Percentiles rank a stretch among this genome's conserved stretches.
Evolutionary conservation across 2,797 vertebrate genomes (phyloP).

Genomic region (Leptatherina wallacei): DNA sequence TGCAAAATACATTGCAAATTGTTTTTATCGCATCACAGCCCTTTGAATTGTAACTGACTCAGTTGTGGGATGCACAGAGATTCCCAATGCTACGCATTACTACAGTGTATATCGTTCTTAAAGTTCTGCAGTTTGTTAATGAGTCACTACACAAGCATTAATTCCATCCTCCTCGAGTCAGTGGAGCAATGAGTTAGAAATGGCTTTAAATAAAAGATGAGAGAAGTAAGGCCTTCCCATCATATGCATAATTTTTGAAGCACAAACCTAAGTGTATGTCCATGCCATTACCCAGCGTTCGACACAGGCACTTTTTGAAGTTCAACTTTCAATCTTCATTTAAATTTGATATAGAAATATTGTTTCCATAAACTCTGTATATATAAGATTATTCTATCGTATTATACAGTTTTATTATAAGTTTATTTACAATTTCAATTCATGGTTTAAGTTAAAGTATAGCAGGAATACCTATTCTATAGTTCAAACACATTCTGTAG

Average conservation of each 20-base stretch:
- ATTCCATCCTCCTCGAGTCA: background rate
- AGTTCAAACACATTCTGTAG: background rate
- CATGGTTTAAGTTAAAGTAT: background rate
- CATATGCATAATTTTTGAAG: background rate
- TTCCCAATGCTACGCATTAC: background rate
- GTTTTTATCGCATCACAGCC: background rate
- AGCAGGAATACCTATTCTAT: background rate
- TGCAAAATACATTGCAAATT: background rate
- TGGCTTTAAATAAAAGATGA: background rate
- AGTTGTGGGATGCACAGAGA: background rate
- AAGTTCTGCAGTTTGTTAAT: background rate
- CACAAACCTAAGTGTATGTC: background rate
- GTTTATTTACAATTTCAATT: background rate
- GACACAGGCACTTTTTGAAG: background rate
- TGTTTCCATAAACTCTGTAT: background rate
- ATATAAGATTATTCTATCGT: background rate
- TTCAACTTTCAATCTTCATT: background rate
- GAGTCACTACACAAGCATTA: background rate
- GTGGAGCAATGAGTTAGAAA: background rate
- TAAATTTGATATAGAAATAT: background rate
- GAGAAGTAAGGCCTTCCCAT: background rate
- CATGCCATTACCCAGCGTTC: background rate
- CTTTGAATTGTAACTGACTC: background rate
- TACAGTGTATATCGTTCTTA: background rate
- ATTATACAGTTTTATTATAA: background rate